phyloP scores from a whole-genome alignment of 2,888 invertebrate species.

The Hirtodrosophila trivittata region DNA sequence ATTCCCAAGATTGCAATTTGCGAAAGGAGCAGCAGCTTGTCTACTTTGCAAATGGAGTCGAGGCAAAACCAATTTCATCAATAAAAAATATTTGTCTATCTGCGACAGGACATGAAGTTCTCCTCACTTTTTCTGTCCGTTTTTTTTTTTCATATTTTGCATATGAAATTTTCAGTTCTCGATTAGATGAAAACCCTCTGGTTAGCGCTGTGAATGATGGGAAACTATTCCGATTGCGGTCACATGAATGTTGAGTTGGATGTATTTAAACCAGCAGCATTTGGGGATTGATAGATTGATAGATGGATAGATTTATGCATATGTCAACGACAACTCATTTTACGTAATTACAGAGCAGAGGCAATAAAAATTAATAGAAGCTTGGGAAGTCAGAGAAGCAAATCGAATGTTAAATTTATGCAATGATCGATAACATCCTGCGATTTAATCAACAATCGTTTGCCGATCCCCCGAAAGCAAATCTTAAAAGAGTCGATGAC shows the following conservation, averaged over 20 bases:
- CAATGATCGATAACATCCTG: constrained; percentile 83
- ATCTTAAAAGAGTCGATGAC: constrained; percentile 54
- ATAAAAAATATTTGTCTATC: constrained; percentile 71
- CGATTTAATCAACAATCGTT: constrained; percentile 79
- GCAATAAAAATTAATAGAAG: constrained; percentile 62
- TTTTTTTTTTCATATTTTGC: constrained; percentile 20
- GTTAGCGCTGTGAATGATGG: constrained; percentile 6
- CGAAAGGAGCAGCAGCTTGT: constrained; percentile 56
- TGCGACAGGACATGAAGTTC: constrained; percentile 8
- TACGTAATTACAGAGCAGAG: constrained; percentile 32
- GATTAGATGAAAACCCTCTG: constrained; percentile 11
- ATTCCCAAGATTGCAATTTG: constrained; percentile 77
- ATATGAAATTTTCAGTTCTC: constrained; percentile 48
- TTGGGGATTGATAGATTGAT: constrained; percentile 49
- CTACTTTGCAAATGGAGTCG: constrained; percentile 73
- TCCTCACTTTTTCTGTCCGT: constrained; percentile 7
- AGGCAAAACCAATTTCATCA: constrained; percentile 74
- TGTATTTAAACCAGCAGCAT: constrained; percentile 41
- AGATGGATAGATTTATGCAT: constrained; percentile 56
- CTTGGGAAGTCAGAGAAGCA: constrained; percentile 19
- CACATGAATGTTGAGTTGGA: constrained; percentile 13
- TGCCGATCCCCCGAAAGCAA: constrained; percentile 66
- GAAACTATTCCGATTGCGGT: constrained; percentile 9
- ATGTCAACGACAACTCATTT: constrained; percentile 49
- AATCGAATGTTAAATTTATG: constrained; percentile 74